phyloP scores from a whole-genome alignment of 2,113 vertebrate genomes.

The Mustela nigripes region DNA sequence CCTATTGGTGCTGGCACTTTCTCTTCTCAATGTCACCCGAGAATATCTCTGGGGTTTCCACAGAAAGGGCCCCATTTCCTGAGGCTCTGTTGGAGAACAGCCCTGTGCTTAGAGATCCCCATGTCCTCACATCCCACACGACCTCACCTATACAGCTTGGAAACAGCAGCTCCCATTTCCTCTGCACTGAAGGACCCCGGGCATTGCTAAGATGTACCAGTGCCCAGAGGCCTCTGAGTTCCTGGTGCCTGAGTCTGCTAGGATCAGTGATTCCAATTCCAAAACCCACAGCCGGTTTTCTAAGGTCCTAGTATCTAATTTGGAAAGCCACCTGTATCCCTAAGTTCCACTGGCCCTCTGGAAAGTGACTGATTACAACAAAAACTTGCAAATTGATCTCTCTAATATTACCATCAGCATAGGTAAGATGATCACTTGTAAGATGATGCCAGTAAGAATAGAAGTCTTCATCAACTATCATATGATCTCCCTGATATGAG shows the following conservation, averaged over 20 bases:
- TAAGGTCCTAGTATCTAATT: neutral
- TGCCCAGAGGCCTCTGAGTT: neutral
- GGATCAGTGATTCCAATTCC: neutral
- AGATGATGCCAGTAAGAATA: neutral
- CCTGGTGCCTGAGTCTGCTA: neutral
- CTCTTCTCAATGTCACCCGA: conserved; percentile 92
- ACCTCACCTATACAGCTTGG: too few species aligned
- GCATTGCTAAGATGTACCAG: neutral
- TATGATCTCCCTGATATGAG: too few species aligned
- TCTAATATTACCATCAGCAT: neutral
- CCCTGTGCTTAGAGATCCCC: neutral
- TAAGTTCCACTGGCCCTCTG: neutral
- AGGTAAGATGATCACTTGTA: neutral
- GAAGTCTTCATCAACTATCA: neutral
- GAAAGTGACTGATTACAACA: neutral
- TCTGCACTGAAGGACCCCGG: neutral
- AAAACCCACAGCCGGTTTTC: neutral
- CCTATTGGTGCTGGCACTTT: conserved; percentile 91
- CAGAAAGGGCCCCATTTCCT: neutral
- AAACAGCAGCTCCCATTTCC: neutral
- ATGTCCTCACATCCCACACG: neutral
- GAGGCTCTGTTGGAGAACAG: neutral
- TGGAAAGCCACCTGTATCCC: neutral
- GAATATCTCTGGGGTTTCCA: neutral
- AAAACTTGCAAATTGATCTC: neutral